phyloP scores from a whole-genome alignment of 2,113 vertebrate genomes.

The Sinocyclocheilus rhinocerous region DNA sequence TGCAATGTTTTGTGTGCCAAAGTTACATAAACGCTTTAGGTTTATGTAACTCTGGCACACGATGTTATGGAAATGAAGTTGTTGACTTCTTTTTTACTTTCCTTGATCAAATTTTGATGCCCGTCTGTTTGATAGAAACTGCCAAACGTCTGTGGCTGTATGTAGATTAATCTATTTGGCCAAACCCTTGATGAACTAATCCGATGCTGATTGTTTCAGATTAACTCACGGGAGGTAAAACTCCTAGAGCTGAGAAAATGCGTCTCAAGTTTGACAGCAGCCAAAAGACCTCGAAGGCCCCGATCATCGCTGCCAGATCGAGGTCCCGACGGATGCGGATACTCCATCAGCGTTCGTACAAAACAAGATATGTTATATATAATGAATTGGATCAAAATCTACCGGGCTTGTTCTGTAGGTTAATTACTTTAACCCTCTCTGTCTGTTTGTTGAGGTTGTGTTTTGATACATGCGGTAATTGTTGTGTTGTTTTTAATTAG shows the following conservation, averaged over 20 bases:
- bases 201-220: slow-evolving; percentile 34
- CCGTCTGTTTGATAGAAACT: slow-evolving; percentile 41
- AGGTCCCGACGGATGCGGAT: slow-evolving; percentile 38
- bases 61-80: slow-evolving; percentile 1
- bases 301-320: not conserved
- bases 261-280: slow-evolving; percentile 9
- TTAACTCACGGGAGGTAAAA: slow-evolving; percentile 5
- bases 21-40: slow-evolving; percentile 2
- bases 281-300: slow-evolving; percentile 18
- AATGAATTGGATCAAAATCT: slow-evolving; percentile 78
- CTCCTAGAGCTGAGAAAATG: not conserved
- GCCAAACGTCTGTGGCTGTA: slow-evolving; percentile 24
- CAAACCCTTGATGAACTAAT: slow-evolving; percentile 33
- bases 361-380: slow-evolving; percentile 72
- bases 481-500: slow-evolving; percentile 58
- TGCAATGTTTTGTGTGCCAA: not conserved
- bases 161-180: slow-evolving; percentile 38
- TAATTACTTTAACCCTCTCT: slow-evolving; percentile 78
- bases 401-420: slow-evolving; percentile 74
- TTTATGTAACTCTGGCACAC: slow-evolving; percentile 18
- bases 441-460: slow-evolving; percentile 71
- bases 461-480: slow-evolving; percentile 71
- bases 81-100: slow-evolving; percentile 23
- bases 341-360: slow-evolving; percentile 70
- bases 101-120: slow-evolving; percentile 36